These are phyloP conservation scores for Trachurus trachurus DNA, from an alignment of 2,797 vertebrate species.

Conservation along the genomic window DNA sequence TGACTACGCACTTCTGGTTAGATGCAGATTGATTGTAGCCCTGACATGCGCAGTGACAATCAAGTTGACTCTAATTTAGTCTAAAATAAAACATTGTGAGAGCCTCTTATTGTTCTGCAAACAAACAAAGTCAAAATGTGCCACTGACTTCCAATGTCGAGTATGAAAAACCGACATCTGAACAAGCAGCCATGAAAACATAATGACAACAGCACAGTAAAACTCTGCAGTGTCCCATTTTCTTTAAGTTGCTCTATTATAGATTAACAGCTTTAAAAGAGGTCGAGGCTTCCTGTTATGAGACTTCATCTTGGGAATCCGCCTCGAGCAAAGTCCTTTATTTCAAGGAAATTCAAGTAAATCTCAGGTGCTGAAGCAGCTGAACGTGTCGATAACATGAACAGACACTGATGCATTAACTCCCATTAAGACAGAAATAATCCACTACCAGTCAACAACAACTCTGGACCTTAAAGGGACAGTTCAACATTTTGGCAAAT, in stretches of 20 bases:
- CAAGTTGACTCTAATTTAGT: no score
- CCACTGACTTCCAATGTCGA: neutral
- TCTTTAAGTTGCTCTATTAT: neutral
- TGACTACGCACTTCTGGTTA: no score
- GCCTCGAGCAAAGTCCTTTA: neutral
- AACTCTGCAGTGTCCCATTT: neutral
- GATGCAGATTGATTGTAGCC: no score
- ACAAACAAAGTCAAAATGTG: neutral
- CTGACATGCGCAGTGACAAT: no score
- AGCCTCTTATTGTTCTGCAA: neutral
- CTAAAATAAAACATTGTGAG: neutral
- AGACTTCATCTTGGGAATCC: neutral
- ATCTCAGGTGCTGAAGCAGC: neutral
- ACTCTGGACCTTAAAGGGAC: neutral
- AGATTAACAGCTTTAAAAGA: slow-evolving; percentile 14
- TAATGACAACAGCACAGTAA: neutral
- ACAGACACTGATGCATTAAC: neutral
- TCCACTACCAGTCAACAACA: neutral
- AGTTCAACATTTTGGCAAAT: no score
- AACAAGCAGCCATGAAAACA: neutral
- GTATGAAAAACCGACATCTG: neutral
- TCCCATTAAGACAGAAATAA: neutral
- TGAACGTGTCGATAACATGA: neutral
- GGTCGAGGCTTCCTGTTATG: neutral
- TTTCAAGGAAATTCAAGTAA: slow-evolving; percentile 1